phyloP scores from a whole-genome alignment of 2,797 vertebrate genomes.

The Tokudaia tokunoshimensis region DNA sequence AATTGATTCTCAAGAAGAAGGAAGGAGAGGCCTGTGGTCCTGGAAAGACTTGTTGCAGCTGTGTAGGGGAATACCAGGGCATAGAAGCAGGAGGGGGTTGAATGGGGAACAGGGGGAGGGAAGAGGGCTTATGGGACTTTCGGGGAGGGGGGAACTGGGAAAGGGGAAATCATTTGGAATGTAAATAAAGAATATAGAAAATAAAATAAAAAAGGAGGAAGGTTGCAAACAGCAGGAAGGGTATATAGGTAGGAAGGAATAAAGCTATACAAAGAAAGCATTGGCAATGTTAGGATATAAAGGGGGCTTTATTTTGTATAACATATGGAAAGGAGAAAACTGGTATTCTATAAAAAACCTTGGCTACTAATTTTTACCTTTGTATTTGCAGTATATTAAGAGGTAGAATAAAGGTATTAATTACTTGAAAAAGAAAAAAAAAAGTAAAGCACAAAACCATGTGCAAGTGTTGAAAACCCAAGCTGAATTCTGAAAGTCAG shows the following conservation, averaged over 20 bases:
- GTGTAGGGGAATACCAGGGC: no score
- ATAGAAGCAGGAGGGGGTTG: no score
- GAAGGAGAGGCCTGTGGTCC: no score
- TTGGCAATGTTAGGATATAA: no score
- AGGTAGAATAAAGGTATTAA: neutral
- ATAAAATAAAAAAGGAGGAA: no score
- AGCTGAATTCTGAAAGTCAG: neutral
- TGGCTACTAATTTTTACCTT: neutral
- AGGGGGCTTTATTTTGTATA: neutral
- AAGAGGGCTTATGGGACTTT: no score
- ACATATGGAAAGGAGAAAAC: neutral
- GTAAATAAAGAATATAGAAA: no score
- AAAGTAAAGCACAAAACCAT: neutral
- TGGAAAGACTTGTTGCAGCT: no score
- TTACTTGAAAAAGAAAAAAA: neutral
- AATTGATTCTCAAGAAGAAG: no score
- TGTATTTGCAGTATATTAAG: neutral
- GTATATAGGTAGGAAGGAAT: neutral
- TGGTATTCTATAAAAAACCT: neutral
- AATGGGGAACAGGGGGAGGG: no score
- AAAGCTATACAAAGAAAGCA: neutral
- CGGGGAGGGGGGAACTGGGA: no score
- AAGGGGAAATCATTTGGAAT: no score
- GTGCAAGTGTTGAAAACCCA: neutral
- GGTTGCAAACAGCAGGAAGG: rapidly evolving